Evolutionary conservation across 2,888 invertebrate genomes (phyloP), one percentile per base, ranked within the genome.

Genomic region (Cataglyphis albicans): DNA sequence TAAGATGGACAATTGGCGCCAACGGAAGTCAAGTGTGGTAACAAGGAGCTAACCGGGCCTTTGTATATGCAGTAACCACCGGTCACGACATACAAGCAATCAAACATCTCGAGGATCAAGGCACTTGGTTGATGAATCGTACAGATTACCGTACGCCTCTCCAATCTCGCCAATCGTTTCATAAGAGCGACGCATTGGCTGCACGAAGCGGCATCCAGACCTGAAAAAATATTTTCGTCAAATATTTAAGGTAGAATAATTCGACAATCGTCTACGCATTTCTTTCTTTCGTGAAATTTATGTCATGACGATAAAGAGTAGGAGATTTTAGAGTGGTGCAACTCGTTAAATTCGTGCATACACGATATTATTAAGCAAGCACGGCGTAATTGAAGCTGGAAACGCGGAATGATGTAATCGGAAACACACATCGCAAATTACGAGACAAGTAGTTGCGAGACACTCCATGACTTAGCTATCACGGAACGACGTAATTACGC

Each of bases 91-190:
- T 98, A 98, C 6, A 99, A 95, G 89, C 97, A 96, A 94, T 99
- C 98, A 91, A 99, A 98, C 96, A 98, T 98, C 95, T 98, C 98
- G 93, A 99, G 98, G 70, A 98, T 95, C 88, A 98, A 95, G 0
- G 99, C 98, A 87, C 98, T 98, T 0, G 99, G 99, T 94, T 99
- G 99, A 94, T 99, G 99, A 87, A 99, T 98, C 29, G 98, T 99
- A 88, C 98, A 98, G 70, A 99, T 96, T 6, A 99, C 96, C 0
- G 98, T 98, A 68, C 98, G 96, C 0, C 98, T 98, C 88, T 98
- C 98, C 3, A 93, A 89, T 68, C 96, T 96, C 0, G 98, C 98
- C 74, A 99, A 95, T 84, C 96, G 96, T 94, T 97, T 98, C 84
- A 99, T 95, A 44, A 99, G 95, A 0, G 96, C 95, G 72, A 99